Conservation (phyloP, 1,140 invertebrate species). For the Manduca sexta region DNA sequence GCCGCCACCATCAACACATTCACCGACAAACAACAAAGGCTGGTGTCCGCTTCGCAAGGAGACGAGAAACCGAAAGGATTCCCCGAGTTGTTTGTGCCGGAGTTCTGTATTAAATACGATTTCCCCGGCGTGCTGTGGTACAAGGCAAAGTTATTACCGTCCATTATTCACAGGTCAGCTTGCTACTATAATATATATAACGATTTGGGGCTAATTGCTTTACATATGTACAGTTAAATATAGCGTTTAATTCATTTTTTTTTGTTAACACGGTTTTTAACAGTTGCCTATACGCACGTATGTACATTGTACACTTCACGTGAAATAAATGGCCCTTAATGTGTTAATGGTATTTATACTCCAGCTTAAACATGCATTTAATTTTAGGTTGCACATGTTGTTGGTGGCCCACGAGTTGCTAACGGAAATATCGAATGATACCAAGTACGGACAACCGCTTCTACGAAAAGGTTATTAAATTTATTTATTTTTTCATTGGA, state of each 20-base stretch:
- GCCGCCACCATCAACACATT: conserved; percentile 38
- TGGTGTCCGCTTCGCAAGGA: conserved; percentile 33
- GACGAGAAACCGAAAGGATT: conserved; percentile 42
- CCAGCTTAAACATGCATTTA: neutral
- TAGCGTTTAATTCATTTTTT: too few relatives aligned
- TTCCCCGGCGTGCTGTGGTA: conserved; percentile 79
- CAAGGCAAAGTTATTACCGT: conserved; percentile 90
- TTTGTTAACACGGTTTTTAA: too few relatives aligned
- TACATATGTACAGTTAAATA: too few relatives aligned
- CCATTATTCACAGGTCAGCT: conserved; percentile 79
- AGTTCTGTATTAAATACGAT: conserved; percentile 89
- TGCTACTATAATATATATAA: conserved; percentile 1
- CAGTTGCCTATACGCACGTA: too few relatives aligned
- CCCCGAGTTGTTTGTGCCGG: conserved; percentile 83
- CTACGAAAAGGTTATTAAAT: conserved; percentile 28
- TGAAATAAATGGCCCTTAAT: too few relatives aligned
- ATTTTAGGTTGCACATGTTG: conserved; percentile 79
- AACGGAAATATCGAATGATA: conserved; percentile 69
- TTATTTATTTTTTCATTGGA: too few relatives aligned
- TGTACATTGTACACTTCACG: too few relatives aligned
- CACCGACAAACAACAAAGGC: conserved; percentile 38
- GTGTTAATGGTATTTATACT: neutral
- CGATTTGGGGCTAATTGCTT: neutral
- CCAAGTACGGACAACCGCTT: conserved; percentile 39
- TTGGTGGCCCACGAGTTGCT: conserved; percentile 88